A percentile compares a stretch with the other conserved stretches of the same genome.
phyloP scores from a whole-genome alignment of 2,113 vertebrate species.

The Strix aluco region DNA sequence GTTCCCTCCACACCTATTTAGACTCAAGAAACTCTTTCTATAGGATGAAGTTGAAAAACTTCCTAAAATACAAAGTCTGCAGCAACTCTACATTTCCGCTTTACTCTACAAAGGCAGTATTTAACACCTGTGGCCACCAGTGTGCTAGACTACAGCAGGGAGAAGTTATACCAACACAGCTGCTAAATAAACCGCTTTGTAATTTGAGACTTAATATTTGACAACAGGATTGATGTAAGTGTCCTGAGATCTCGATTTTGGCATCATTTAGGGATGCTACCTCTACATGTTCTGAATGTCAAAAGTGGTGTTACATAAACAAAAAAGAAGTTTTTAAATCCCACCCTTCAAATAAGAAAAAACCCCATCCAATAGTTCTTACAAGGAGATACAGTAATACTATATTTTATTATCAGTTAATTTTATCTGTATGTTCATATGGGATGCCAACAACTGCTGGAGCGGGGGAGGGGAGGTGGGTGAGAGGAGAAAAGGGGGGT shows the following conservation, averaged over 20 bases:
- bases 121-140: not conserved
- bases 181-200: not conserved
- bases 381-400: not conserved
- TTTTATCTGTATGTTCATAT: not conserved
- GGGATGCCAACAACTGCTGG: not conserved
- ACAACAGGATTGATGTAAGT: not conserved
- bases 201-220: not conserved
- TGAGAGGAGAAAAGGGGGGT: not conserved
- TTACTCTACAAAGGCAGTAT: not conserved
- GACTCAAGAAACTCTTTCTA: not conserved
- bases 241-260: fast-evolving
- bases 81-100: not conserved
- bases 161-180: not conserved
- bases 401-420: not conserved
- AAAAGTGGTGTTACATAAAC: not conserved
- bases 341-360: not conserved
- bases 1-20: not conserved
- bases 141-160: not conserved
- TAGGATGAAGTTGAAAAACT: not conserved
- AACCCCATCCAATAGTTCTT: not conserved
- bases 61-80: not conserved
- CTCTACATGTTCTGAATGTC: not conserved
- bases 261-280: not conserved
- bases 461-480: not conserved
- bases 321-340: not conserved